Conservation (phyloP, 2,113 vertebrate genomes). For the Lanius collurio region DNA sequence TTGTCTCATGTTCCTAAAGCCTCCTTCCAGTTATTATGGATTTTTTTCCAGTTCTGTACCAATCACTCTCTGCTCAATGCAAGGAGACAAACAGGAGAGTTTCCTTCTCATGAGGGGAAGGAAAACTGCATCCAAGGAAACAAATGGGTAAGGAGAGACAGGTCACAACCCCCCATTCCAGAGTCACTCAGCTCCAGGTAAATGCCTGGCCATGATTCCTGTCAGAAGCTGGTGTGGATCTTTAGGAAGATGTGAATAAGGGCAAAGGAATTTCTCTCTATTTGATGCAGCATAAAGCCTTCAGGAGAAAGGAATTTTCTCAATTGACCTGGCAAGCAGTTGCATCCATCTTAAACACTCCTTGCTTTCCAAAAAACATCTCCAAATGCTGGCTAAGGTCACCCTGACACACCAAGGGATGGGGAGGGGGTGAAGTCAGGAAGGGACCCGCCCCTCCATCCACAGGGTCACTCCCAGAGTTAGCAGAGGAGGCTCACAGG, state of each 20-base stretch:
- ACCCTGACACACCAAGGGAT: neutral
- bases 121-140: neutral
- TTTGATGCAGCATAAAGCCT: neutral
- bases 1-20: neutral
- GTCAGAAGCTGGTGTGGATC: neutral
- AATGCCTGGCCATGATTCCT: neutral
- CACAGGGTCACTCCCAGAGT: neutral
- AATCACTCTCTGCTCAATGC: neutral
- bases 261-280: neutral
- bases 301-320: neutral
- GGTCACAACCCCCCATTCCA: neutral
- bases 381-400: neutral
- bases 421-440: neutral
- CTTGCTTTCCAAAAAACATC: neutral
- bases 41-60: neutral
- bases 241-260: neutral
- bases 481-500: neutral
- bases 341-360: fast-evolving
- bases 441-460: neutral
- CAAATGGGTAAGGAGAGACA: neutral
- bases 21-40: neutral
- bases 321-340: neutral
- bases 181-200: neutral
- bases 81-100: neutral
- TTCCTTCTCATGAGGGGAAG: neutral